These are phyloP conservation scores for Acanthisitta chloris DNA, from an alignment of 2,113 vertebrate species.

Conservation along the genomic window DNA sequence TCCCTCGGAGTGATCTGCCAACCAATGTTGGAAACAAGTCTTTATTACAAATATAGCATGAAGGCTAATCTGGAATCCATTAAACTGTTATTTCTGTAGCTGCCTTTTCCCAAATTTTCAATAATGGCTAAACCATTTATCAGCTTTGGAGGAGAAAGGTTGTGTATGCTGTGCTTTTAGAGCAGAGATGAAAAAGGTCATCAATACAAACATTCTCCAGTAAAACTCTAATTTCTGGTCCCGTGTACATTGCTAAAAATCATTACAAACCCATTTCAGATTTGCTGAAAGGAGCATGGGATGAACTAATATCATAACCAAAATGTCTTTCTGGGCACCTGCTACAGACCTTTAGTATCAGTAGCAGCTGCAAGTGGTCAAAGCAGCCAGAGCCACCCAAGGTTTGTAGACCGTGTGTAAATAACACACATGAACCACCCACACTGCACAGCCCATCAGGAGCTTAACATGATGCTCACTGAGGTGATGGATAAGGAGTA, in stretches of 20 bases:
- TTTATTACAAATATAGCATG: slow-evolving; percentile 82
- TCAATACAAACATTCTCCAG: neutral
- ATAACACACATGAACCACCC: neutral
- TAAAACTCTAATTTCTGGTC: slow-evolving; percentile 6
- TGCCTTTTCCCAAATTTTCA: slow-evolving; percentile 73
- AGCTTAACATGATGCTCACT: too few relatives aligned
- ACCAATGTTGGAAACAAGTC: slow-evolving; percentile 73
- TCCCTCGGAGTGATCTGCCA: slow-evolving; percentile 77
- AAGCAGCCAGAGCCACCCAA: neutral
- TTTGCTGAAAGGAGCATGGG: neutral
- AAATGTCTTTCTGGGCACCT: neutral
- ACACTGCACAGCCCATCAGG: neutral
- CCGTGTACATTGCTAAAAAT: neutral
- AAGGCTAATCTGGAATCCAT: slow-evolving; percentile 83
- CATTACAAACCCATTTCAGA: neutral
- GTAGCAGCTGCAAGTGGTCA: neutral
- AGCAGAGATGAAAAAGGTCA: neutral
- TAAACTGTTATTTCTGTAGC: slow-evolving; percentile 82
- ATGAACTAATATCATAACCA: neutral
- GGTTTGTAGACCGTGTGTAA: neutral
- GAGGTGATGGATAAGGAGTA: neutral
- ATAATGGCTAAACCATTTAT: slow-evolving; percentile 80
- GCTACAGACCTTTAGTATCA: neutral
- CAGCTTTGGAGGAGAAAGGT: slow-evolving; percentile 69
- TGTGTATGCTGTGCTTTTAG: neutral